Percentiles rank a stretch among this genome's conserved stretches.
phyloP scores from a whole-genome alignment of 1,140 invertebrate species.

The Anadara kagoshimensis region DNA sequence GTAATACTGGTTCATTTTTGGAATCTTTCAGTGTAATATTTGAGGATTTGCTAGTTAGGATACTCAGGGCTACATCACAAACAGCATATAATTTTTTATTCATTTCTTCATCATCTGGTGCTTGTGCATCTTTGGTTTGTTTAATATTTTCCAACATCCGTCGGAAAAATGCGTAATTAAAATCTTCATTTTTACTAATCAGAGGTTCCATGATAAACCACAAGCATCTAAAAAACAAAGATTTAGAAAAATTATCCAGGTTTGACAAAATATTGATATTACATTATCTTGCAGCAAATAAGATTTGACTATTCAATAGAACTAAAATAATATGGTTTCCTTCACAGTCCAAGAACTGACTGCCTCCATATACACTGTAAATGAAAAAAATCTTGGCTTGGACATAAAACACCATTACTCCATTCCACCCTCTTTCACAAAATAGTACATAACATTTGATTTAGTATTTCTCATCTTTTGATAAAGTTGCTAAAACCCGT shows the following conservation, averaged over 20 bases:
- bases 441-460: too few species aligned
- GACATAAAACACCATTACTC: too few species aligned
- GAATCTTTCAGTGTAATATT: slow-evolving; percentile 93
- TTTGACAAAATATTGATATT: too few species aligned
- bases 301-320: too few species aligned
- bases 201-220: slow-evolving; percentile 96
- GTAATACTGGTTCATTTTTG: slow-evolving; percentile 82
- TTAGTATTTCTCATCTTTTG: too few species aligned
- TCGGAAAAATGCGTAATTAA: slow-evolving; percentile 97
- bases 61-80: slow-evolving; percentile 93
- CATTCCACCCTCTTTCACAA: too few species aligned
- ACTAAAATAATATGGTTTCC: too few species aligned
- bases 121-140: slow-evolving; percentile 91
- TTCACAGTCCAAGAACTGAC: too few species aligned
- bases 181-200: slow-evolving; percentile 93
- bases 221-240: slow-evolving; percentile 79
- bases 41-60: slow-evolving; percentile 89
- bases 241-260: slow-evolving; percentile 1
- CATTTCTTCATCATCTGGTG: slow-evolving; percentile 84
- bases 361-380: too few species aligned
- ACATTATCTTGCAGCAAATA: too few species aligned
- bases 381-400: too few species aligned
- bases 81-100: slow-evolving; percentile 98
- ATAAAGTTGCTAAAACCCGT: too few species aligned
- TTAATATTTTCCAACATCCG: slow-evolving; percentile 87